Conservation (phyloP, 2,888 invertebrate species). For the Ennomos fuscantarius region DNA sequence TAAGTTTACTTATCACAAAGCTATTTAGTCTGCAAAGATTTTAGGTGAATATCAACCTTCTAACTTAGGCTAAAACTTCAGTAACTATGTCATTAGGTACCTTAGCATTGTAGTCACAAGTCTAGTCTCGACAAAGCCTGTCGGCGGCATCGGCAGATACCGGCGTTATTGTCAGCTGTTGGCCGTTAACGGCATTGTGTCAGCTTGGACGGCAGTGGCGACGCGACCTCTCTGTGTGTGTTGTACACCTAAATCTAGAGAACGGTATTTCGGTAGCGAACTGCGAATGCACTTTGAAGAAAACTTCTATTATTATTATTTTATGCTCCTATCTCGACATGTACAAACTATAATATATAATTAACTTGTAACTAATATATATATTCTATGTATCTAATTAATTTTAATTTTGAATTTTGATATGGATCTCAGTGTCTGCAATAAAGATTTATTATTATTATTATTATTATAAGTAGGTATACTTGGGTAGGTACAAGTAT, state of each 20-base stretch:
- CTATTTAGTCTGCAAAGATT: neutral
- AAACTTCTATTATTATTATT: too few relatives aligned
- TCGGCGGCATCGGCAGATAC: constrained; percentile 36
- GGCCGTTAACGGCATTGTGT: constrained; percentile 28
- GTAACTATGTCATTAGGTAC: constrained; percentile 16
- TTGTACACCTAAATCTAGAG: constrained; percentile 5
- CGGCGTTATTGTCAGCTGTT: constrained; percentile 32
- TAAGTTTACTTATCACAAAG: neutral
- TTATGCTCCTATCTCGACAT: too few relatives aligned
- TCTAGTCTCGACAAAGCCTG: constrained; percentile 37
- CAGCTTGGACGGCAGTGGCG: constrained; percentile 30
- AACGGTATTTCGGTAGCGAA: too few relatives aligned
- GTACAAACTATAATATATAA: too few relatives aligned
- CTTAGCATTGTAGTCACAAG: constrained; percentile 25
- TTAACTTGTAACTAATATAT: too few relatives aligned
- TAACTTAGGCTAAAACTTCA: constrained; percentile 15
- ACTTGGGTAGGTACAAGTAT: too few relatives aligned
- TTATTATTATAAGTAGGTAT: too few relatives aligned
- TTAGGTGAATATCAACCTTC: neutral
- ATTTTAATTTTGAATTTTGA: too few relatives aligned
- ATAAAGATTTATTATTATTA: too few relatives aligned
- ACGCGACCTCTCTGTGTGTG: constrained; percentile 25
- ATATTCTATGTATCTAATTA: too few relatives aligned
- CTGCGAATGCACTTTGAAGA: too few relatives aligned
- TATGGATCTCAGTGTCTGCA: too few relatives aligned